Evolutionary conservation across 2,797 vertebrate species (phyloP), one percentile per base, ranked within the genome.

Genomic region (Coccyzus lansbergi): DNA sequence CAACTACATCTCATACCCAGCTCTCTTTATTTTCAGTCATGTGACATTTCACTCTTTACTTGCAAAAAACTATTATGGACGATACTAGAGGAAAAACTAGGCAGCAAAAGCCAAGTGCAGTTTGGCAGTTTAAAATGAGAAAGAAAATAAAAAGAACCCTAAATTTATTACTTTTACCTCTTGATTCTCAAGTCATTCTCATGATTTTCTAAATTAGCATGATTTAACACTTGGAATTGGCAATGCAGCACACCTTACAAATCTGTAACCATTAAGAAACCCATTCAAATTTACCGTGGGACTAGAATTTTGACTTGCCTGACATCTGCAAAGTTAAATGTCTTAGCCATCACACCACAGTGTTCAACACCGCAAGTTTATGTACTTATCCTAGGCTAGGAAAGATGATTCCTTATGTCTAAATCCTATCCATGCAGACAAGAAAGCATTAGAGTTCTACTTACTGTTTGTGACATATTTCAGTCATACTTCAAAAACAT

Each of bases 271-370:
- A 63, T 52, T 84, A 83, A 90, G 42, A 87, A 33, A 90, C 17
- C 52, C 59, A 38, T 81, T 79, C 53, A 46, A 59, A 44, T 83
- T 95, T 89, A 91, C 64, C 60, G 5, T 34, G 12, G 40, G 69
- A 88, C 60, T 49, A 11, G 79, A 94, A 94, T 52, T 95, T 90
- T 60, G 34, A 90, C 34, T 83, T 80, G 33, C 34, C 38, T 78
- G 72, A 81, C 62, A 91, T 51, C 19, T 71, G 46, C 51, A 83
- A 46, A 51, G 80, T 93, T 83, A 84, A 91, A 44, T 6, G 0
- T 48, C 76, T 81, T 63, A 84, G 59, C 33, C 59, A 10, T 49
- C 88, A 75, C 18, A 84, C 6, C 64, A 64, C 12, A 53, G 42
- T 26, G 49, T 49, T 80, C 55, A 70, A 31, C 44, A 70, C 24